Conservation (phyloP, 2,888 invertebrate species). For the Microplitis manilae region DNA sequence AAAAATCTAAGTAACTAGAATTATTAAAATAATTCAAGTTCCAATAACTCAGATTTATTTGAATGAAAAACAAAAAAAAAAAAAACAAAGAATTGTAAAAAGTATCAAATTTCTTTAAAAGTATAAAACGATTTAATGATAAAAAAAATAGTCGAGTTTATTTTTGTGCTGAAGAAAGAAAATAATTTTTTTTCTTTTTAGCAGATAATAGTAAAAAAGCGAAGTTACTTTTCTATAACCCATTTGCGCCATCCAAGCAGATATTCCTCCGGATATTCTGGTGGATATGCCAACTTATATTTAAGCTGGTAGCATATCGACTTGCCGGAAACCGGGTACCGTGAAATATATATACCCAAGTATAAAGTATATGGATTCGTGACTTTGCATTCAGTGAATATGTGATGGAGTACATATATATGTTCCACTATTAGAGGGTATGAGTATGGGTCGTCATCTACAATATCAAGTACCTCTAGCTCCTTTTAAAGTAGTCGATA, state of each 20-base stretch:
- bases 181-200: slow-evolving; percentile 11
- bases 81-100: too few species aligned
- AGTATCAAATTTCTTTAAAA: too few species aligned
- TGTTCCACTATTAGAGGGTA: not conserved
- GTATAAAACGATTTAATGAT: slow-evolving; percentile 8
- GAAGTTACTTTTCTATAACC: slow-evolving; percentile 29
- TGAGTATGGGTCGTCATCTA: not conserved
- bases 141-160: slow-evolving; percentile 16
- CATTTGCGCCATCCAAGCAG: slow-evolving; percentile 22
- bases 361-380: slow-evolving; percentile 20
- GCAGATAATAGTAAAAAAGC: slow-evolving; percentile 2
- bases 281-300: slow-evolving; percentile 23
- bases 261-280: slow-evolving; percentile 26
- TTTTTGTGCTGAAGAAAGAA: slow-evolving; percentile 19
- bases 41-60: too few species aligned
- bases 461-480: not conserved
- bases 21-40: too few species aligned
- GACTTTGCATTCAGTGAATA: slow-evolving; percentile 14
- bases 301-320: slow-evolving; percentile 23
- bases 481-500: not conserved
- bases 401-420: slow-evolving; percentile 10
- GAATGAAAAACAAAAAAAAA: too few species aligned
- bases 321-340: slow-evolving; percentile 15
- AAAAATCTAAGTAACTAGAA: too few species aligned
- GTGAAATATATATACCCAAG: slow-evolving; percentile 18